These are phyloP conservation scores for Macropus fuliginosus DNA, from an alignment of 2,797 vertebrate genomes.

Conservation along the genomic window DNA sequence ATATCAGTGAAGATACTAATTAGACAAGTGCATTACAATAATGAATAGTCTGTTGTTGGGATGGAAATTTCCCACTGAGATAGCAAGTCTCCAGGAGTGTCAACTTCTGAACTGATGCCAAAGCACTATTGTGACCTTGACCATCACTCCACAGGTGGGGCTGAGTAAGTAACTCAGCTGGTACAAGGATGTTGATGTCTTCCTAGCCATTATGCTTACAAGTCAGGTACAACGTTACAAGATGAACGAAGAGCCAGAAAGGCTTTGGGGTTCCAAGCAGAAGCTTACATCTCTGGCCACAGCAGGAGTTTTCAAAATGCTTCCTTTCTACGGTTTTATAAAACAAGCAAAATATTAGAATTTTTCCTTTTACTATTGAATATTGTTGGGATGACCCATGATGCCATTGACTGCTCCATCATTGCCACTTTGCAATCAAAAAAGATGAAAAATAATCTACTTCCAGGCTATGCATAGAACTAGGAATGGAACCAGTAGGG, in stretches of 20 bases:
- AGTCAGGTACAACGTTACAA: neutral
- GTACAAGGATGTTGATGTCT: neutral
- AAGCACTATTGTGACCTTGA: neutral
- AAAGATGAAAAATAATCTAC: neutral
- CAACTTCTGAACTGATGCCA: neutral
- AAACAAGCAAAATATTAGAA: neutral
- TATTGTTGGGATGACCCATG: neutral
- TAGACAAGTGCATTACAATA: neutral
- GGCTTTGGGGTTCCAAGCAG: neutral
- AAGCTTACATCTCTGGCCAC: neutral
- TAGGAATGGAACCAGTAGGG: neutral
- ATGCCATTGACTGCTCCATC: neutral
- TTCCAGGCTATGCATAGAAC: neutral
- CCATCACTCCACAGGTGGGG: neutral
- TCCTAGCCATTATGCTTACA: neutral
- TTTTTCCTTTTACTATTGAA: neutral
- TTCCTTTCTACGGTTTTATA: neutral
- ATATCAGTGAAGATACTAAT: neutral
- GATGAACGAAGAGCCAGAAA: neutral
- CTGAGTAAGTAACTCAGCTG: neutral
- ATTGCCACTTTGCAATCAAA: neutral
- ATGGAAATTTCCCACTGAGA: constrained; percentile 1
- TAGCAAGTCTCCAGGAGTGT: neutral
- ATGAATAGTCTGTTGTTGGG: neutral
- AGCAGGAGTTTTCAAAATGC: neutral